phyloP scores from a whole-genome alignment of 2,113 vertebrate species.

The Rhinoderma darwinii region DNA sequence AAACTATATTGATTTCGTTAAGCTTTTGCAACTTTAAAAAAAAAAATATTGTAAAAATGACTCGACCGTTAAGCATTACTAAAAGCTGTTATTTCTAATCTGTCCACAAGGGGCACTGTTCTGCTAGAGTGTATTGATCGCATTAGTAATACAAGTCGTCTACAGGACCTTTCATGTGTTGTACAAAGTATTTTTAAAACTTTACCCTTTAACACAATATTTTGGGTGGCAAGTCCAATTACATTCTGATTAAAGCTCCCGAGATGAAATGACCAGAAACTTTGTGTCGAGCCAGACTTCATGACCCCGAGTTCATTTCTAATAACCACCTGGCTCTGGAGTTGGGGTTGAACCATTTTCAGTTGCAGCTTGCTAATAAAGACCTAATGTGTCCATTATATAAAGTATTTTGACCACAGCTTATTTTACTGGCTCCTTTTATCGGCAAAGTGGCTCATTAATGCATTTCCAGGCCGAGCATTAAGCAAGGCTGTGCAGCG shows the following conservation, averaged over 20 bases:
- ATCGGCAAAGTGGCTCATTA: slow-evolving; percentile 55
- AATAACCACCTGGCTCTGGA: slow-evolving; percentile 24
- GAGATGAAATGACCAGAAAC: neutral
- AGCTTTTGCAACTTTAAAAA: neutral
- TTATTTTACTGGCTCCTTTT: slow-evolving; percentile 23
- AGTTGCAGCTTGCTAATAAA: slow-evolving; percentile 60
- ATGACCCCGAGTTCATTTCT: slow-evolving; percentile 1
- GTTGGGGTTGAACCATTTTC: neutral
- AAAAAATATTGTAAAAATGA: too few species aligned
- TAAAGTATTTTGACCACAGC: slow-evolving; percentile 63
- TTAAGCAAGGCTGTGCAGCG: slow-evolving; percentile 58
- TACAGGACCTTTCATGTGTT: neutral
- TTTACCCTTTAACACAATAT: neutral
- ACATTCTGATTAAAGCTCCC: neutral
- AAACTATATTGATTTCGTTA: neutral
- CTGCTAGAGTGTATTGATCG: neutral
- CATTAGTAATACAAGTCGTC: neutral
- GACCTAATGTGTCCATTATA: slow-evolving; percentile 67
- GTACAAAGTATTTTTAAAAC: neutral
- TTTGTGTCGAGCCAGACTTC: neutral
- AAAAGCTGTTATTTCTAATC: neutral
- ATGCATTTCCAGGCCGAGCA: slow-evolving; percentile 57
- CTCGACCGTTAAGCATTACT: neutral
- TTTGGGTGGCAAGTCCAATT: neutral
- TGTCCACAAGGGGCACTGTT: slow-evolving; percentile 12